Base-by-base conservation (phyloP, 2,888 invertebrate species). In the Hylaea fasciaria region DNA sequence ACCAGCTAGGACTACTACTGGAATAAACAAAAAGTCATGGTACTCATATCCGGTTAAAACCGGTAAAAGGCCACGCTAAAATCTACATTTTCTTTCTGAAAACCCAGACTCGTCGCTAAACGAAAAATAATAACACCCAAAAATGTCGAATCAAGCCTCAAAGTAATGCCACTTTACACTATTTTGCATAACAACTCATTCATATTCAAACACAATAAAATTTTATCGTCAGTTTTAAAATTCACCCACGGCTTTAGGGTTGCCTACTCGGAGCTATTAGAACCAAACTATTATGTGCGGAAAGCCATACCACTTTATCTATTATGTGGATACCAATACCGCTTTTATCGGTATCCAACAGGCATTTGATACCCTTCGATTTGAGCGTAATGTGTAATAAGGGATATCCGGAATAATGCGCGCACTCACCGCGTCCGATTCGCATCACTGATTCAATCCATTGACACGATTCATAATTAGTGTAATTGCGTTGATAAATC, bases 361-460 rank as follows among this genome's bases (percentile, higher is more conserved):
- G 37, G 47, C 59, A 22, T 53, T 48, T 45, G 32, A 59, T 49
- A 39, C 32, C 59, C 49, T 54, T 59, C 49, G 59, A 59, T 54
- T 54, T 49, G 40, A 29, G 28, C 37, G 40, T 54, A 49, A 46
- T 47, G 45, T 45, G 59, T 53, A 54, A 59, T 59, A 53, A 46
- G 50, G 45, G 49, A 37, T 49, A 40, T 50, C 49, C 40, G 48
- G 28, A 48, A 52, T 48, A 41, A 52, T 45, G 11, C 44, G 43
- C 32, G 17, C 41, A 46, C 41, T 11, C 46, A 46, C 57, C 29
- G 14, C 0, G n/a, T 0, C 14, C 40, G 40, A 40, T 40, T 40
- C 8, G 14, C 0, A 14, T 0, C 14, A n/a, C 14, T 0, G 4
- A 14, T 5, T 2, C 5, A n/a, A 40, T 39, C 3, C n/a, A n/a